Evolutionary conservation across 2,888 invertebrate genomes (phyloP), one percentile per base, ranked within the genome.

Genomic region (Cloeon dipterum): DNA sequence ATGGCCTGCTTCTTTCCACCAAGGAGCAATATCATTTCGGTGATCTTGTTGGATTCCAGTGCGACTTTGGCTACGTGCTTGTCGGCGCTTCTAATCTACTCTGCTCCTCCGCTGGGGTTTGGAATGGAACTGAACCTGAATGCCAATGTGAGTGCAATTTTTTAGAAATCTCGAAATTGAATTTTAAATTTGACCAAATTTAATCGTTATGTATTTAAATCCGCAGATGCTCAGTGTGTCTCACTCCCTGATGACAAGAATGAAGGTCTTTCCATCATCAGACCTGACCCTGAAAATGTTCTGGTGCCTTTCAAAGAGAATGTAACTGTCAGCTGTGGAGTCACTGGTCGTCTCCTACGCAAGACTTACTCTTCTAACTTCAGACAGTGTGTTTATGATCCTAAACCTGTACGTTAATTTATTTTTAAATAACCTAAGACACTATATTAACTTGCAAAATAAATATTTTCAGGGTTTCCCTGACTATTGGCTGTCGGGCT

Each of bases 331-430:
- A 71, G 70, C 37, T 89, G 91, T 50, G 68, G 70, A 36, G 71
- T 70, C 38, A 66, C 74, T 26, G 89, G 89, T 18, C 68, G 79
- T 42, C 72, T 73, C 36, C 53, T 88, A 5, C 63, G 85, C 44
- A 74, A 76, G 48, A 86, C 89, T 2, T 68, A 79, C 0, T 75
- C 85, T 3, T 72, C 89, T 5, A 66, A 70, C 2, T 89, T 88
- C 55, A 72, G 93, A 41, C 91, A 94, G 53, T 94, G 94, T 56
- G 91, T 89, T 18, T 93, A 88, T 51, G 89, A 93, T 58, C 91
- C 91, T 0, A 82, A 83, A 57, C 74, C 79, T 26, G 72, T 71
- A 57, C 56, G 59, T 49, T 39, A 26, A n/a, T 17, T 16, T 8
- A 23, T 13, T 4, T 32, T 32, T 32, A n/a, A 10, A n/a, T 32